A percentile compares a stretch with the other conserved stretches of the same genome.
Conservation (phyloP, 2,888 invertebrate genomes). For the Dyspetes luteomarginatus region DNA sequence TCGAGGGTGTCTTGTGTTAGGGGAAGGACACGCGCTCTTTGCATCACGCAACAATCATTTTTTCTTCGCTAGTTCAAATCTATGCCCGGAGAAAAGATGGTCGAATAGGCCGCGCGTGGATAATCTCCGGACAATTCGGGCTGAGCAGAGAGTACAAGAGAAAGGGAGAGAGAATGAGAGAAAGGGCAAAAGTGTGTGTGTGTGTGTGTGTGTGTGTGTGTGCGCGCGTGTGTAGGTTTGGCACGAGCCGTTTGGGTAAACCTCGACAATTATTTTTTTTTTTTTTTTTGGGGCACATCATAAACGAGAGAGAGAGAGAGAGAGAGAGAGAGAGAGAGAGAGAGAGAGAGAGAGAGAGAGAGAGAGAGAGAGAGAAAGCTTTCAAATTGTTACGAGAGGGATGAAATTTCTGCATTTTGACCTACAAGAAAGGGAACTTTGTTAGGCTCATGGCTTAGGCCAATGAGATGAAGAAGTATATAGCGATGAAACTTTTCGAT, state of each 20-base stretch:
- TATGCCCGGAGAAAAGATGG: constrained; percentile 10
- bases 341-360: constrained; percentile 52
- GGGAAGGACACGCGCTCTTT: background rate
- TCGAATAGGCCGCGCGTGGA: constrained; percentile 48
- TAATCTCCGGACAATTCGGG: constrained; percentile 32
- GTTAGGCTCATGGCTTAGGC: too few relatives aligned
- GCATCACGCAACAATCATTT: constrained; percentile 30
- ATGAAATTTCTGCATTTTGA: constrained; percentile 43
- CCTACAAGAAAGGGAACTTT: constrained; percentile 20
- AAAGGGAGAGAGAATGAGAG: constrained; percentile 27
- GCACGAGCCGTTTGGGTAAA: constrained; percentile 57
- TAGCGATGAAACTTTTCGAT: constrained; percentile 49
- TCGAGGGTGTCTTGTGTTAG: too few relatives aligned
- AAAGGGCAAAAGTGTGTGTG: background rate
- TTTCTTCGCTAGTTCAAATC: background rate
- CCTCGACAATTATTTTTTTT: constrained; percentile 33
- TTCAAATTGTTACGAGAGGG: too few relatives aligned
- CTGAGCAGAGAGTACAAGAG: constrained; percentile 11
- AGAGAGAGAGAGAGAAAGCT: constrained; percentile 37
- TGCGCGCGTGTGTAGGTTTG: constrained; percentile 16
- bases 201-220: too few relatives aligned
- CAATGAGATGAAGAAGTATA: constrained; percentile 28
- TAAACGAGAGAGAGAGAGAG: constrained; percentile 51
- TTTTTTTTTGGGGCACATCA: constrained; percentile 31
- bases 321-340: constrained; percentile 43